Percentiles rank a stretch among this genome's conserved stretches.
These are phyloP conservation scores for Drosophila repleta DNA, from an alignment of 1,140 invertebrate species.

Conservation along the genomic window DNA sequence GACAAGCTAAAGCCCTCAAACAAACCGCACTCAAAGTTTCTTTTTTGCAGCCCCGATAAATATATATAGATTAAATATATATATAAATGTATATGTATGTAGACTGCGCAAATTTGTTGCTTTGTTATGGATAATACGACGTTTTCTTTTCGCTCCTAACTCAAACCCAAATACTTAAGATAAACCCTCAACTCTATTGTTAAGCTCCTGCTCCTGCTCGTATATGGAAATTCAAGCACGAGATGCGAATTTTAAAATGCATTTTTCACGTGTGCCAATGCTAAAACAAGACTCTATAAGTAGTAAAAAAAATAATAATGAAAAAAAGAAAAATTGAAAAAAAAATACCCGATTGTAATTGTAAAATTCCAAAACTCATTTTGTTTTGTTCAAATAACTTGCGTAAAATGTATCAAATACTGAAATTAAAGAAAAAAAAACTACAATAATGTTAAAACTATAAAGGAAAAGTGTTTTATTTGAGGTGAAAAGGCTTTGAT, in stretches of 20 bases:
- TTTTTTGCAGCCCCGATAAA: background rate
- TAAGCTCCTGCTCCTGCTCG: constrained; percentile 51
- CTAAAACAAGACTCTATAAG: constrained; percentile 60
- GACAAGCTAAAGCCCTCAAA: too few relatives aligned
- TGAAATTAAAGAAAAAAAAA: constrained; percentile 50
- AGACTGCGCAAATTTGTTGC: constrained; percentile 63
- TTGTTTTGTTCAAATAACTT: constrained; percentile 48
- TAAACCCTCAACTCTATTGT: constrained; percentile 43
- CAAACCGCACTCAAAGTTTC: background rate
- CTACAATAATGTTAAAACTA: constrained; percentile 60
- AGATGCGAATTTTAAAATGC: constrained; percentile 42
- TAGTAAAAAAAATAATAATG: constrained; percentile 34
- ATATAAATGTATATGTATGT: constrained; percentile 28
- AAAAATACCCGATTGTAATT: constrained; percentile 29
- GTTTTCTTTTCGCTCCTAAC: constrained; percentile 22
- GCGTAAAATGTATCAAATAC: constrained; percentile 78
- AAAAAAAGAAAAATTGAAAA: constrained; percentile 19
- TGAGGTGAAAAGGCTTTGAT: background rate
- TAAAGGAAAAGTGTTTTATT: constrained; percentile 9
- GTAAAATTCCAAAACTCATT: constrained; percentile 36
- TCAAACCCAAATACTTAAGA: constrained; percentile 6
- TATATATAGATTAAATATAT: constrained; percentile 22
- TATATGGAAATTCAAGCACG: constrained; percentile 43
- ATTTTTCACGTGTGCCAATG: constrained; percentile 77
- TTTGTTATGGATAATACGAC: constrained; percentile 40